Percentiles rank a stretch among this genome's conserved stretches.
Evolutionary conservation across 1,140 invertebrate genomes (phyloP).

Genomic region (Atta cephalotes): DNA sequence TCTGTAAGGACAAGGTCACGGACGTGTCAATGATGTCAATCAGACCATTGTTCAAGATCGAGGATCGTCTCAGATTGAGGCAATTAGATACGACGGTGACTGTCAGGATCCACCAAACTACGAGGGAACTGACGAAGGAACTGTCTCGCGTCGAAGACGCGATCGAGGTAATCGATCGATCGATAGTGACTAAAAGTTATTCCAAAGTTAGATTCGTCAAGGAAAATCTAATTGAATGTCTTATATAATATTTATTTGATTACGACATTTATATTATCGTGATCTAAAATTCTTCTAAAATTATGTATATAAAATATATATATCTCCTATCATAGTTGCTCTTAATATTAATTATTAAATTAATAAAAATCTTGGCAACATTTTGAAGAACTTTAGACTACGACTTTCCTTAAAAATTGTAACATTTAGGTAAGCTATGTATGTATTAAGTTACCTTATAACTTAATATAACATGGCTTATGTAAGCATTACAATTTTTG

Average conservation of each 20-base stretch:
- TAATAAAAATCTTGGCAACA: too few relatives aligned
- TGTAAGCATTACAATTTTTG: too few relatives aligned
- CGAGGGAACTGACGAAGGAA: conserved; percentile 27
- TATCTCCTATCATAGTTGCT: too few relatives aligned
- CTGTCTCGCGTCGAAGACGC: conserved; percentile 32
- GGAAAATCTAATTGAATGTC: background rate
- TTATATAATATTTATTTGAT: too few relatives aligned
- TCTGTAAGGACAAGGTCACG: conserved; percentile 49
- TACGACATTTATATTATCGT: background rate
- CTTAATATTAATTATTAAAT: too few relatives aligned
- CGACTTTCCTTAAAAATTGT: too few relatives aligned
- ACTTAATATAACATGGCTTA: too few relatives aligned
- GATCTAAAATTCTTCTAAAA: too few relatives aligned
- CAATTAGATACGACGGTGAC: conserved; percentile 11
- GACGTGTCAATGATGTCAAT: conserved; percentile 24
- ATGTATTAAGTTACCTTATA: too few relatives aligned
- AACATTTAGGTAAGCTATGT: too few relatives aligned
- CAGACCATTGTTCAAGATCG: conserved; percentile 33
- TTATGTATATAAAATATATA: too few relatives aligned
- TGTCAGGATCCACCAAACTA: conserved; percentile 5
- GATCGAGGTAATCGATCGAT: conserved; percentile 54
- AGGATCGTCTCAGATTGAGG: conserved; percentile 46
- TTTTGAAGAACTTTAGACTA: too few relatives aligned
- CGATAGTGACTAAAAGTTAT: background rate
- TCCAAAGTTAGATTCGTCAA: background rate